phyloP scores from a whole-genome alignment of 2,113 vertebrate genomes.

The Capreolus pygargus region DNA sequence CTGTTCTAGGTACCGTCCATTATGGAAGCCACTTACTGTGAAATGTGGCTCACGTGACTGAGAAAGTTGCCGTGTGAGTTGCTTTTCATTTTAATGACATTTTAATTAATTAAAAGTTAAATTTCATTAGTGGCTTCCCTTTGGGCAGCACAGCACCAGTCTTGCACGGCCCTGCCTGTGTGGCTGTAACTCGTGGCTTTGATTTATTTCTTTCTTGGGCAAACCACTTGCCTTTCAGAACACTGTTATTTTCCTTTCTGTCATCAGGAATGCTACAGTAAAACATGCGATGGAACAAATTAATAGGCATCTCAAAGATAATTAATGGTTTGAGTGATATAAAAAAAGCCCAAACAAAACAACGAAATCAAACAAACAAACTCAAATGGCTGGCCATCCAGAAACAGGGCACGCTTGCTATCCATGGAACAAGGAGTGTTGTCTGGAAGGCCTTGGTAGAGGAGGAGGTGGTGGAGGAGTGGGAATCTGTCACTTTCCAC shows the following conservation, averaged over 20 bases:
- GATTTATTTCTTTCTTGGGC: neutral
- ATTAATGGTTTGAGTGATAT: neutral
- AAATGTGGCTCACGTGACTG: neutral
- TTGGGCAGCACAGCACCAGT: neutral
- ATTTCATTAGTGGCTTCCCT: neutral
- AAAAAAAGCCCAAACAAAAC: neutral
- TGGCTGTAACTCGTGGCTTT: neutral
- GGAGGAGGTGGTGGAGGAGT: neutral
- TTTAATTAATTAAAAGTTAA: neutral
- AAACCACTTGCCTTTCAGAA: neutral
- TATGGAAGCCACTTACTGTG: neutral
- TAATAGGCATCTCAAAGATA: slow-evolving; percentile 4
- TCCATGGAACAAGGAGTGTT: neutral
- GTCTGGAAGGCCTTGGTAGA: neutral
- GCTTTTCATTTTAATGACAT: neutral
- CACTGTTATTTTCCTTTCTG: neutral
- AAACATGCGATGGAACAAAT: neutral
- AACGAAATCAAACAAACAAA: slow-evolving; percentile 17
- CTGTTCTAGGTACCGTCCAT: neutral
- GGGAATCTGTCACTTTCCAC: neutral
- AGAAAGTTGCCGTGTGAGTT: neutral
- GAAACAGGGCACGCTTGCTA: neutral
- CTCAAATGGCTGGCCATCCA: neutral
- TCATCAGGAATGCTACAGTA: neutral
- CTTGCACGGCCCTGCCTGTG: neutral